A percentile compares a stretch with the other conserved stretches of the same genome.
phyloP scores from a whole-genome alignment of 2,888 invertebrate genomes.

The Prenolepis imparis region DNA sequence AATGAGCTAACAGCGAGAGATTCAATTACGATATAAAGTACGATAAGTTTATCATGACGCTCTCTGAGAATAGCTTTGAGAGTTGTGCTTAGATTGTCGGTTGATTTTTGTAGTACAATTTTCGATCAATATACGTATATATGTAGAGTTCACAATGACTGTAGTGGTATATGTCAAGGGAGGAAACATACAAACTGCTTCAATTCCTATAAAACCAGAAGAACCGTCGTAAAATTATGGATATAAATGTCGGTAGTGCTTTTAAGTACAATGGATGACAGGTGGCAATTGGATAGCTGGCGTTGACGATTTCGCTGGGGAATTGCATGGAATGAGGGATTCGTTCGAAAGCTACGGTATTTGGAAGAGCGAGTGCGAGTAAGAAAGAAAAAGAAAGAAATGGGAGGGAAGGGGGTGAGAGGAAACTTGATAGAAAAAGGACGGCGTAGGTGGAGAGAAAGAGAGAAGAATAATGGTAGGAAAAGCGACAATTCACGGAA shows the following conservation, averaged over 20 bases:
- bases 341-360: conserved; percentile 22
- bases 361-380: conserved; percentile 10
- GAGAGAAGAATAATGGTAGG: conserved; percentile 46
- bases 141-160: background rate
- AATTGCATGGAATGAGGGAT: conserved; percentile 63
- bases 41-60: background rate
- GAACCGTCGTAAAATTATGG: conserved; percentile 50
- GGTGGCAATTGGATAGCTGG: conserved; percentile 76
- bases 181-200: background rate
- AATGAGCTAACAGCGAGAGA: background rate
- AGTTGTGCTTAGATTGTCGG: background rate
- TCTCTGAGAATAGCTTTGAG: conserved; percentile 11
- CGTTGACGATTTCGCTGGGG: conserved; percentile 73
- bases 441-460: conserved; percentile 17
- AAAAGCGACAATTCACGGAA: conserved; percentile 52
- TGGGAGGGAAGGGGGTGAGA: conserved; percentile 20
- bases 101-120: background rate
- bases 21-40: background rate
- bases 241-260: conserved; percentile 51
- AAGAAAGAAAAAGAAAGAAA: conserved; percentile 17
- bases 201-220: conserved; percentile 31
- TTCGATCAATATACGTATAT: conserved; percentile 19
- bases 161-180: no score
- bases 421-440: conserved; percentile 30
- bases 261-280: conserved; percentile 69